A percentile compares a stretch with the other conserved stretches of the same genome.
Conservation (phyloP, 2,797 vertebrate species). For the Agapornis canus region DNA sequence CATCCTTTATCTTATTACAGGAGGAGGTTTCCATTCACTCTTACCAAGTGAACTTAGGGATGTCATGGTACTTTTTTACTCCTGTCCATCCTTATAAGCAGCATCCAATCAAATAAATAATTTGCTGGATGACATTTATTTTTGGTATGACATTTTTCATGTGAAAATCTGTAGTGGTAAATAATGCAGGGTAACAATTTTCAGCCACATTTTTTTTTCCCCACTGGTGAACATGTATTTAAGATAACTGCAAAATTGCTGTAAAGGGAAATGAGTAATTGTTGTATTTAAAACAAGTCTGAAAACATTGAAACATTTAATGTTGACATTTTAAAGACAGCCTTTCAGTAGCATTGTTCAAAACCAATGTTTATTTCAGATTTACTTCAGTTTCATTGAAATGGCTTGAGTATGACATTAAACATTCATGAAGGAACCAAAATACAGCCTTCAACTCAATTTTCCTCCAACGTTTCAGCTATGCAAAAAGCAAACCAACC, state of each 20-base stretch:
- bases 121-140: neutral
- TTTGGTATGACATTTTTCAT: neutral
- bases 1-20: neutral
- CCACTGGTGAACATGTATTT: neutral
- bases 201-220: neutral
- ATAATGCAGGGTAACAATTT: constrained; percentile 11
- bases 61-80: neutral
- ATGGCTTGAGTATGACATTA: neutral
- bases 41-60: neutral
- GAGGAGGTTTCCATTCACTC: neutral
- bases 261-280: neutral
- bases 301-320: neutral
- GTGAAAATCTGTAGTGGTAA: constrained; percentile 9
- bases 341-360: neutral
- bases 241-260: constrained; percentile 29
- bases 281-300: neutral
- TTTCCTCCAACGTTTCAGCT: neutral
- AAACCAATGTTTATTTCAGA: constrained; percentile 7
- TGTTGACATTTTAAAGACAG: constrained; percentile 28
- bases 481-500: neutral
- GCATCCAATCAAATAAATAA: neutral
- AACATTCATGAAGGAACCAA: neutral
- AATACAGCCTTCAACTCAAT: neutral
- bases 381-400: constrained; percentile 13
- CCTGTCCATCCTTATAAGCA: neutral